Percentiles rank a stretch among this genome's conserved stretches.
Conservation (phyloP, 2,797 vertebrate species). For the Novumbra hubbsi region DNA sequence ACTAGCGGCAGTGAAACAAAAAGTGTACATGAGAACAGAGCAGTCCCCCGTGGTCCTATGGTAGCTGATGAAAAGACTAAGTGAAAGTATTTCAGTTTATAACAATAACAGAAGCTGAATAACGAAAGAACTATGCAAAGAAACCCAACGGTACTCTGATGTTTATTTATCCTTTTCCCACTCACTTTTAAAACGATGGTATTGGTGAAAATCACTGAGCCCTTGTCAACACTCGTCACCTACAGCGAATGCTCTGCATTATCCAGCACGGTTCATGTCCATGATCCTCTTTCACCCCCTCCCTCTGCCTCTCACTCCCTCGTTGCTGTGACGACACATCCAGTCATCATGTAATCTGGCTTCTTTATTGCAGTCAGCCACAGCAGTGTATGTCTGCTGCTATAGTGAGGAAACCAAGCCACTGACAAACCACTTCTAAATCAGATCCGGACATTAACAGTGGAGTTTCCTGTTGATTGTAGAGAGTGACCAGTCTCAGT, state of each 20-base stretch:
- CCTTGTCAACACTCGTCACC: not conserved
- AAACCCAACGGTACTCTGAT: not conserved
- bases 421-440: not conserved
- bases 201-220: not conserved
- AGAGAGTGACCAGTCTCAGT: too few species aligned
- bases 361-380: constrained; percentile 3
- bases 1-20: not conserved
- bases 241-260: not conserved
- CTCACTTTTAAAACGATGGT: too few species aligned
- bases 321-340: constrained; percentile 41
- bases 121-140: not conserved
- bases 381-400: constrained; percentile 9
- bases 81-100: too few species aligned
- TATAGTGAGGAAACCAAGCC: constrained; percentile 30
- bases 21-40: not conserved
- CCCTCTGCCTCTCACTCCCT: constrained; percentile 4
- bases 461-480: not conserved
- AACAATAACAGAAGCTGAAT: too few species aligned
- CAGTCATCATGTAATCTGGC: not conserved
- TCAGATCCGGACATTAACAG: not conserved
- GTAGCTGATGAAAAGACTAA: too few species aligned
- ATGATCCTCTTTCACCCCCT: constrained; percentile 12
- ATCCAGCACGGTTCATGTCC: not conserved
- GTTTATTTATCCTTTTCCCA: not conserved
- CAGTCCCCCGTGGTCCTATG: too few species aligned